Evolutionary conservation across 2,113 vertebrate species (phyloP), one percentile per base, ranked within the genome.

Genomic region (Albula glossodonta): DNA sequence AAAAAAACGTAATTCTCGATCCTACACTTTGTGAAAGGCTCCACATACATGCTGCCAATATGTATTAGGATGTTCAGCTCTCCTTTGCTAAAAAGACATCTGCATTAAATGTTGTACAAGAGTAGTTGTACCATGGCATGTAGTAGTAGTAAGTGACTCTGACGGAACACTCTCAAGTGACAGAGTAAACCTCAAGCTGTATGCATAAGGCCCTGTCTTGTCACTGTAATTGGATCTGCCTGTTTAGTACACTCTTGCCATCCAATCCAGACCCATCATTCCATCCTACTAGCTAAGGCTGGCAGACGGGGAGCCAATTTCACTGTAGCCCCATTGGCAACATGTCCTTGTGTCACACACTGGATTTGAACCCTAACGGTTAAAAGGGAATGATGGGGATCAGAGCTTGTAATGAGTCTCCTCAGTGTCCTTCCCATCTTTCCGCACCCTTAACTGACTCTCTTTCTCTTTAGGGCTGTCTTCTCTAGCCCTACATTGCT

Each of bases 401-500:
- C 63, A 56, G 53, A 9, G 53, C 12, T 56, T 56, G 7, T 56
- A 56, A 13, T 7, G 11, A 80, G 10, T 22, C 31, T 8, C 0
- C 8, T 83, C 57, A 9, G 41, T 63, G 41, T 48, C 15, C n/a
- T 22, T 3, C 41, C 82, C 12, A 48, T 25, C 8, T n/a, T 11
- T 10, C 41, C 31, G 63, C 66, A 11, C 17, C n/a, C 15, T 15
- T 9, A 11, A 19, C 49, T 6, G 19, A 70, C 25, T 0, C 1
- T 9, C n/a, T n/a, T 25, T 80, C 77, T 49, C 52, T 31, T 63
- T 85, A 0, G 84, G 15, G 88, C 84, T 84, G 17, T 53, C 89
- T 89, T 81, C 86, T 91, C 74, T 92, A 99, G 98, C 87, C 97
- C 97, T 0, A 52, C 96, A 17, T 93, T 99, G 90, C 92, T 98